Evolutionary conservation across 2,797 vertebrate species (phyloP).

Genomic region (Chloroceryle amazona): DNA sequence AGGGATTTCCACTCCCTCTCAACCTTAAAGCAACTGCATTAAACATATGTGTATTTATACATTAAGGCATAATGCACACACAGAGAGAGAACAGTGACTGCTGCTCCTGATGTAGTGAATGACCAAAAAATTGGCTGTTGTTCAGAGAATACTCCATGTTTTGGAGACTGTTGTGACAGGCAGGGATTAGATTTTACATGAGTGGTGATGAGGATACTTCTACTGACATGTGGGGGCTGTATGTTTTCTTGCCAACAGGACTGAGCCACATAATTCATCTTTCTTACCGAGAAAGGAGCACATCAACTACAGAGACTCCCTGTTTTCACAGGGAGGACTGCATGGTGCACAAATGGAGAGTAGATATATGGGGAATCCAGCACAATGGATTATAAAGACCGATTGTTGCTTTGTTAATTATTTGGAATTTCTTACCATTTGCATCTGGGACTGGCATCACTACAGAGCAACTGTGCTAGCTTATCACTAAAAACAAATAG

Average conservation of each 20-base stretch:
- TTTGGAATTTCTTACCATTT: background rate
- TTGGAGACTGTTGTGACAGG: conserved; percentile 61
- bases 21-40: background rate
- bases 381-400: background rate
- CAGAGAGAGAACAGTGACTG: background rate
- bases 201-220: conserved; percentile 59
- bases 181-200: conserved; percentile 69
- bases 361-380: background rate
- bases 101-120: background rate
- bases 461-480: background rate
- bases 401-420: background rate
- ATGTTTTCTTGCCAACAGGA: conserved; percentile 28
- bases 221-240: conserved; percentile 56
- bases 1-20: background rate
- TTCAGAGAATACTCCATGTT: conserved; percentile 49
- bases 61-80: background rate
- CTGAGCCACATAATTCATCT: conserved; percentile 62
- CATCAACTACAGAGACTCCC: background rate
- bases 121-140: background rate
- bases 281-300: background rate
- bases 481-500: background rate
- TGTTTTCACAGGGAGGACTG: background rate
- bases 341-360: background rate
- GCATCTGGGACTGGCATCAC: background rate
- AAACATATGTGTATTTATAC: background rate